A percentile compares a stretch with the other conserved stretches of the same genome.
phyloP scores from a whole-genome alignment of 2,888 invertebrate species.

The Oxyscelio sp. region DNA sequence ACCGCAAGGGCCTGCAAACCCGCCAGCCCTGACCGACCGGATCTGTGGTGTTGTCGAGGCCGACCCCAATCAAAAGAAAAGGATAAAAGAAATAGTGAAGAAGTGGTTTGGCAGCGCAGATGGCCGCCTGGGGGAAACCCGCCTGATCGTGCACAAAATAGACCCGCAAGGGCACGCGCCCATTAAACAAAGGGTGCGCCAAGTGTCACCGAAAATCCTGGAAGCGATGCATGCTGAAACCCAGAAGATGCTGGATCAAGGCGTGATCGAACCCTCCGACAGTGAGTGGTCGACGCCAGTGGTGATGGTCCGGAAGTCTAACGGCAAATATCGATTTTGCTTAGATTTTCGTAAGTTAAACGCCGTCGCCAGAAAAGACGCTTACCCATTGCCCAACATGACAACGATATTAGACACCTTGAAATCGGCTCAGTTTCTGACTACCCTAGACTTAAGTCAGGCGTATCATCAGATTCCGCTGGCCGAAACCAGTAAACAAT shows the following conservation, averaged over 20 bases:
- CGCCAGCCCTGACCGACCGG: too few species aligned
- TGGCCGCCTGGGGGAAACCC: background rate
- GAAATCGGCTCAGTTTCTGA: background rate
- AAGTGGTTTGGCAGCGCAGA: too few species aligned
- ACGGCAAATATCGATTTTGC: too few species aligned
- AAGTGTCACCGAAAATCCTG: background rate
- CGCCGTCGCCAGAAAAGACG: background rate
- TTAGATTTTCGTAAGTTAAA: too few species aligned
- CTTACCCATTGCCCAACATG: background rate
- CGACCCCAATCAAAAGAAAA: too few species aligned
- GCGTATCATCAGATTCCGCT: background rate
- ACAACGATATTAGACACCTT: background rate
- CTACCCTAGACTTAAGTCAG: background rate
- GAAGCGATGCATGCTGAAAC: background rate
- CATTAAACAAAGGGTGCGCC: background rate
- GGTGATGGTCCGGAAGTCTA: too few species aligned
- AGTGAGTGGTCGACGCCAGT: too few species aligned
- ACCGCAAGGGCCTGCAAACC: too few species aligned
- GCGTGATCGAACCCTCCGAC: slow-evolving; percentile 9
- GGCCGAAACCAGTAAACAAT: background rate
- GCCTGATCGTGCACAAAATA: slow-evolving; percentile 18
- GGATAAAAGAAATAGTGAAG: too few species aligned
- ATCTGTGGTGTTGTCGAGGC: too few species aligned
- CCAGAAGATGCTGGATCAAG: background rate
- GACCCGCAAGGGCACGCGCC: background rate